Conservation (phyloP, 1,140 invertebrate species). For the Ctenoplectra terminalis region DNA sequence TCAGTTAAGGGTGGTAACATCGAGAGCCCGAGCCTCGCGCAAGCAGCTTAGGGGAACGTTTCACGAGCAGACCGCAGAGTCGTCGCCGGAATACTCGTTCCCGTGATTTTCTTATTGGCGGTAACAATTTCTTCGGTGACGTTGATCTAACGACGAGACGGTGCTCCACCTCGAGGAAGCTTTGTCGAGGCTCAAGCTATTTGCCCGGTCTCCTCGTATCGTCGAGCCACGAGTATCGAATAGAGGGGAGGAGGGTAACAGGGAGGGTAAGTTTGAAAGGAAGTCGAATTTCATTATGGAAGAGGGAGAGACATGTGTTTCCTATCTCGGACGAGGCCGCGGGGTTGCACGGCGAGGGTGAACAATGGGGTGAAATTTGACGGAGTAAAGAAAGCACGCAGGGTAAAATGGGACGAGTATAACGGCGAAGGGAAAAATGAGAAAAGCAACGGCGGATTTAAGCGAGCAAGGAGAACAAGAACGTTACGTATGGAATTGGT, state of each 20-base stretch:
- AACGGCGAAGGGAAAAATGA: neutral
- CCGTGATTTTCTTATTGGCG: slow-evolving; percentile 31
- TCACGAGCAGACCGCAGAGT: neutral
- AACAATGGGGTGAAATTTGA: slow-evolving; percentile 5
- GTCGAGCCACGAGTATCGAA: no score
- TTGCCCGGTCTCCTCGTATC: no score
- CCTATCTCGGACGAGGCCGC: slow-evolving; percentile 7
- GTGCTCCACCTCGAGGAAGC: neutral
- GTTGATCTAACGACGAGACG: slow-evolving; percentile 29
- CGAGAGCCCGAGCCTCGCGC: no score
- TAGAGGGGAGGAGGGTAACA: neutral
- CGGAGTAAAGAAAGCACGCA: neutral
- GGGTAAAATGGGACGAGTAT: neutral
- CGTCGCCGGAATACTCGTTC: neutral
- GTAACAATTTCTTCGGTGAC: slow-evolving; percentile 22
- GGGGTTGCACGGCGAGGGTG: neutral
- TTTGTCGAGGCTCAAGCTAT: no score
- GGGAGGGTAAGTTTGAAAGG: slow-evolving; percentile 53
- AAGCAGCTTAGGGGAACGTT: neutral
- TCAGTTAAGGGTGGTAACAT: no score
- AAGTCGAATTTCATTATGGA: slow-evolving; percentile 60
- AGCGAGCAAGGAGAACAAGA: no score
- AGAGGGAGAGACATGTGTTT: slow-evolving; percentile 48
- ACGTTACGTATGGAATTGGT: no score
- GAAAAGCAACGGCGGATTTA: neutral